Percentiles rank a stretch among this genome's conserved stretches.
phyloP scores from a whole-genome alignment of 2,888 invertebrate genomes.

The Drosophila prostipennis region DNA sequence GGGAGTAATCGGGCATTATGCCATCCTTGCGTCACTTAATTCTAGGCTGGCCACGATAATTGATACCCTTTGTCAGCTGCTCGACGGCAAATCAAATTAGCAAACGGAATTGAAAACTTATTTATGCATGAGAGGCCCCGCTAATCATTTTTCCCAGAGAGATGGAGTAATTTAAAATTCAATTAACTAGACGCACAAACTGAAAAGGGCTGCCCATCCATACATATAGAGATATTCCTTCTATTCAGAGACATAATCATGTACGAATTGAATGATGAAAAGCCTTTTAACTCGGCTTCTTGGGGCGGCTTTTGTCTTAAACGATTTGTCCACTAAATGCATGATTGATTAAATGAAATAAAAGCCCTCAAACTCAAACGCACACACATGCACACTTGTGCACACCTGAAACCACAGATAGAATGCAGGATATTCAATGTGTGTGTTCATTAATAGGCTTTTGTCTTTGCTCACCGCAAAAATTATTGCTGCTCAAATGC shows the following conservation, averaged over 20 bases:
- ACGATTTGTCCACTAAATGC: constrained; percentile 57
- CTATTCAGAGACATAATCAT: constrained; percentile 24
- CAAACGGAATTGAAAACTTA: constrained; percentile 75
- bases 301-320: constrained; percentile 53
- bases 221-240: constrained; percentile 11
- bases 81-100: constrained; percentile 68
- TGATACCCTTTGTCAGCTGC: constrained; percentile 45
- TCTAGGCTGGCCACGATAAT: constrained; percentile 53
- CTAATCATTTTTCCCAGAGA: constrained; percentile 45
- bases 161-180: constrained; percentile 67
- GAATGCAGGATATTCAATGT: constrained; percentile 16
- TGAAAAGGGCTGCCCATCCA: constrained; percentile 1
- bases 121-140: constrained; percentile 69
- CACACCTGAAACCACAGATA: constrained; percentile 14
- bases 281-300: constrained; percentile 39
- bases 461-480: constrained; percentile 79
- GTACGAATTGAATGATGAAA: constrained; percentile 41
- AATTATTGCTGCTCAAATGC: constrained; percentile 81
- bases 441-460: constrained; percentile 74
- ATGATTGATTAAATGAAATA: constrained; percentile 71
- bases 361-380: constrained; percentile 44
- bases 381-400: neutral
- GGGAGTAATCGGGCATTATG: constrained; percentile 75
- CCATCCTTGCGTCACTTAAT: constrained; percentile 66
- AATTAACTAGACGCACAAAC: constrained; percentile 61